These are phyloP conservation scores for Standfussiana lucernea DNA, from an alignment of 2,888 invertebrate species.

Conservation along the genomic window DNA sequence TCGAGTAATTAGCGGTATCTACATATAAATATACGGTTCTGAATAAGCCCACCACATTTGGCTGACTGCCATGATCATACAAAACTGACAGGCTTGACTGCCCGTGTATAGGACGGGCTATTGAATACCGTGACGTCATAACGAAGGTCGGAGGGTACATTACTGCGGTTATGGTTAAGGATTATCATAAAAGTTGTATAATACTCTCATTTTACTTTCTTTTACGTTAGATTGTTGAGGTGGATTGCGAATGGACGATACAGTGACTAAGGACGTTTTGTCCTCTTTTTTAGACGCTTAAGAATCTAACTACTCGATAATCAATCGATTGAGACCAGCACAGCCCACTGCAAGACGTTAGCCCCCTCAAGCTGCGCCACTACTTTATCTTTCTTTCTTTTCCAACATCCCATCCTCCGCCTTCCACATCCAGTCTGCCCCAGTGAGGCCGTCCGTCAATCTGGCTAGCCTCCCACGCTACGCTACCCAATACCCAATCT, in stretches of 20 bases:
- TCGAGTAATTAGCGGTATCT: constrained; percentile 34
- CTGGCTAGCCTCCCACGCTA: background rate
- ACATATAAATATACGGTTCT: constrained; percentile 23
- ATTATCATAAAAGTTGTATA: constrained; percentile 34
- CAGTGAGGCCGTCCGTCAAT: background rate
- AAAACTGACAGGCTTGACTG: constrained; percentile 62
- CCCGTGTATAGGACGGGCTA: constrained; percentile 55
- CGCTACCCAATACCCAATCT: background rate
- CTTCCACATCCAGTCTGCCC: no score
- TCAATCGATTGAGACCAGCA: no score
- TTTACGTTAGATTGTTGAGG: background rate
- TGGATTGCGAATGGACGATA: background rate
- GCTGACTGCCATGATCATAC: constrained; percentile 66
- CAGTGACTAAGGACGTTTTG: background rate
- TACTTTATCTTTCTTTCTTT: no score
- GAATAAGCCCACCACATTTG: constrained; percentile 60
- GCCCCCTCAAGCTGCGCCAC: no score
- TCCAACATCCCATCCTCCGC: no score
- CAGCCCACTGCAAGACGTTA: background rate
- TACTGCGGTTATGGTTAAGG: constrained; percentile 35
- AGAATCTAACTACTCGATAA: background rate
- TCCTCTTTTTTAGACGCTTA: background rate
- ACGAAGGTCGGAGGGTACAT: constrained; percentile 45
- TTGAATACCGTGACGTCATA: constrained; percentile 68
- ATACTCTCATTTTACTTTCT: constrained; percentile 12